Base-by-base conservation (phyloP, 2,113 vertebrate genomes). In the Pleuronectes platessa region DNA sequence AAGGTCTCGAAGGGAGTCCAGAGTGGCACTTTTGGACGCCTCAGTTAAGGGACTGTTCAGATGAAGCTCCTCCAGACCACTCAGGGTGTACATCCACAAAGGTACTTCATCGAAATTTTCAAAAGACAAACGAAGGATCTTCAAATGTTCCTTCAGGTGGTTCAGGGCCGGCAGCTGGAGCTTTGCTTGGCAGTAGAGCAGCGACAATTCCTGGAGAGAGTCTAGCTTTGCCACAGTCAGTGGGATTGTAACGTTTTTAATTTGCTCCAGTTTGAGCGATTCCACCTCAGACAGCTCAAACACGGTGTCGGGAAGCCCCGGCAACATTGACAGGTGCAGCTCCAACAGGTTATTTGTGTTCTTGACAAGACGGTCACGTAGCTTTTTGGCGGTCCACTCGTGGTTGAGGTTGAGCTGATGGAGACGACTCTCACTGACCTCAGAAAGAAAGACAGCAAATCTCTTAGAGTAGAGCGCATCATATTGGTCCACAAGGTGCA, bases 401-500 rank as follows among this genome's bases (percentile, higher is more conserved):
- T 96, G 86, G 88, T 97, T 97, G 51, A 98, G 94, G 83, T 95
- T 98, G 37, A 97, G 93, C 82, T 97, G 96, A 66, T 95, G 90
- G 4, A 98, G 92, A 49, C 92, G 94, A 80, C 94, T 95, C 74
- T 97, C 96, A 0, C 97, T 98, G 76, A 96, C 96, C 83, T 98
- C 96, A 0, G 97, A 98, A 10, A 98, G 94, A 83, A 98, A 98
- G 51, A 96, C 94, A 0, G 96, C 96, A 8, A 98, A 97, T 56
- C 95, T 94, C 78, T 96, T 96, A 10, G 96, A 95, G 79, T 97
- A 97, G 5, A 97, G 95, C 0, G 94, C 92, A 68, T 97, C 97
- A 0, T 97, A 97, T 70, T 97, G 95, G 78, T 98, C 96, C 1
- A 95, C 95, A 53, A 98, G 95, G 84, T 98, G 96, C 35, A 98